Percentiles rank a stretch among this genome's conserved stretches.
These are phyloP conservation scores for Ceyx margarethae DNA, from an alignment of 2,113 vertebrate genomes.

Conservation along the genomic window DNA sequence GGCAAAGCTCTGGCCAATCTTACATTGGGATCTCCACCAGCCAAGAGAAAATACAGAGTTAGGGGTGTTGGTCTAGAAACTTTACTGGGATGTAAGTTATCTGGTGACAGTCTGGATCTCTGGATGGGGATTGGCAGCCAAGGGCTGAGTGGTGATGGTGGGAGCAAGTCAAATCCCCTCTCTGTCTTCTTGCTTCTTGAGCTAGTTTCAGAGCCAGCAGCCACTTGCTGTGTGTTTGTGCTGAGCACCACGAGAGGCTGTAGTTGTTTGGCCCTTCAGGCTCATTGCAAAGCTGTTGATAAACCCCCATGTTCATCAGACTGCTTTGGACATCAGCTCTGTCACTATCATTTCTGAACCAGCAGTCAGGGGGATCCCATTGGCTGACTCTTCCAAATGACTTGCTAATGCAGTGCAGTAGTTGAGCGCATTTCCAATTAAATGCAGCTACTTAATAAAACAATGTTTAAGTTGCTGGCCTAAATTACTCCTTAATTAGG, in stretches of 20 bases:
- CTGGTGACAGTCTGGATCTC: too few species aligned
- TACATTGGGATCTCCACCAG: too few species aligned
- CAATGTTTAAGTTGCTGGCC: conserved; percentile 54
- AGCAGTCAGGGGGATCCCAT: not conserved
- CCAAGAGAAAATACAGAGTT: too few species aligned
- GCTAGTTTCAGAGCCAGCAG: not conserved
- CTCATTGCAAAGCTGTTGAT: not conserved
- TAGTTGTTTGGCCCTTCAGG: not conserved
- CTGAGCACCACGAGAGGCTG: not conserved
- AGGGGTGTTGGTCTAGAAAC: too few species aligned
- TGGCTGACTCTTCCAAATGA: conserved; percentile 35
- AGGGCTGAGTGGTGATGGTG: too few species aligned
- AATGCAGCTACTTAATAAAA: conserved; percentile 54
- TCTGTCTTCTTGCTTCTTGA: too few species aligned
- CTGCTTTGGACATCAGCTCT: not conserved
- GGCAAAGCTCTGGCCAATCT: too few species aligned
- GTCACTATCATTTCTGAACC: not conserved
- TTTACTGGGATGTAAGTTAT: too few species aligned
- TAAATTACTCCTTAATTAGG: conserved; percentile 67
- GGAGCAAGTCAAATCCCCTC: too few species aligned
- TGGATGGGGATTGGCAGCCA: too few species aligned
- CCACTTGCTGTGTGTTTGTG: not conserved
- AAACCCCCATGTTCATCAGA: not conserved
- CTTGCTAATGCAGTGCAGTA: conserved; percentile 47
- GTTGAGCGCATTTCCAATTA: conserved; percentile 62